A percentile compares a stretch with the other conserved stretches of the same genome.
Evolutionary conservation across 2,113 vertebrate species (phyloP).

Genomic region (Capreolus pygargus): DNA sequence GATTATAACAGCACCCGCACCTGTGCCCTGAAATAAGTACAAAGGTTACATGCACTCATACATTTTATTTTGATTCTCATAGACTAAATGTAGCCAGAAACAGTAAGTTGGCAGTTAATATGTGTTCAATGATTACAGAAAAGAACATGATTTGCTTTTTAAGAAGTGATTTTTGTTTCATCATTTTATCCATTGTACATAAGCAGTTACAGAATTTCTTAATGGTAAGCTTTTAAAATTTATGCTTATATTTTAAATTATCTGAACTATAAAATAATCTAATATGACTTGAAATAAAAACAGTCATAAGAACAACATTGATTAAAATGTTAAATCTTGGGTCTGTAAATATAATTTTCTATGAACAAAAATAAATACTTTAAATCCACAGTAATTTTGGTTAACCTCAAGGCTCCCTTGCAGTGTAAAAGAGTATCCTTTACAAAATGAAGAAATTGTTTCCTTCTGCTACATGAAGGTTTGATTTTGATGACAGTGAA

Average conservation of each 20-base stretch:
- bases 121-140: neutral
- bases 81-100: neutral
- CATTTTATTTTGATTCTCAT: neutral
- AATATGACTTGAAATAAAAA: slow-evolving; percentile 46
- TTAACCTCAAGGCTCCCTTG: slow-evolving; percentile 5
- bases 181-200: neutral
- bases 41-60: neutral
- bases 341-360: slow-evolving; percentile 54
- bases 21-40: neutral
- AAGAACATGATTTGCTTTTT: neutral
- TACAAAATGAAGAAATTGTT: neutral
- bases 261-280: slow-evolving; percentile 27
- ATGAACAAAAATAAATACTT: slow-evolving; percentile 48
- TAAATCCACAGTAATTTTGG: neutral
- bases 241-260: slow-evolving; percentile 65
- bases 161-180: neutral
- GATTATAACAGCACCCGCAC: neutral
- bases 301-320: slow-evolving; percentile 68
- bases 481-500: neutral
- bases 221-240: slow-evolving; percentile 52
- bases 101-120: neutral
- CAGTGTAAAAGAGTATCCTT: slow-evolving; percentile 16
- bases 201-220: slow-evolving; percentile 26
- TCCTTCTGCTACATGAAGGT: neutral
- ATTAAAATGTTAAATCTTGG: slow-evolving; percentile 68